Percentiles rank a stretch among this genome's conserved stretches.
These are phyloP conservation scores for Cheilosia urbana DNA, from an alignment of 2,888 invertebrate genomes.

Conservation along the genomic window DNA sequence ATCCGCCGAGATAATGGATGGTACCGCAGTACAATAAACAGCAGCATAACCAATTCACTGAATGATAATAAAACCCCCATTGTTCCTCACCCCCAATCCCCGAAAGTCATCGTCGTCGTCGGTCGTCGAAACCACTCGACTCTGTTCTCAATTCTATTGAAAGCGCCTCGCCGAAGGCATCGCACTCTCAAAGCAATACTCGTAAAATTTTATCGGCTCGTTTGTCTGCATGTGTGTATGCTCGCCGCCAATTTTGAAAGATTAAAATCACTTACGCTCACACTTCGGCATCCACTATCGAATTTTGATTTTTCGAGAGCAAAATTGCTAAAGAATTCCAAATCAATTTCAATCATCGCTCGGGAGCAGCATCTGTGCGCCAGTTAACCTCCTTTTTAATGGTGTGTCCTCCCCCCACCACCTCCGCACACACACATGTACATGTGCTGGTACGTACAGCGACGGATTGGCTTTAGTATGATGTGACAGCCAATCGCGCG, in stretches of 20 bases:
- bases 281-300: slow-evolving; percentile 27
- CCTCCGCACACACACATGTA: too few species aligned
- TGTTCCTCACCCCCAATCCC: slow-evolving; percentile 26
- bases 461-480: background rate
- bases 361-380: slow-evolving; percentile 49
- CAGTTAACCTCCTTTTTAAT: slow-evolving; percentile 49
- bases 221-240: slow-evolving; percentile 33
- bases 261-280: slow-evolving; percentile 68
- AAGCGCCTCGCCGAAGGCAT: slow-evolving; percentile 15
- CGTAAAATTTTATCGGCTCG: slow-evolving; percentile 69
- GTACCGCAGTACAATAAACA: slow-evolving; percentile 45
- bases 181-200: slow-evolving; percentile 25
- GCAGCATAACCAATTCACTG: slow-evolving; percentile 58
- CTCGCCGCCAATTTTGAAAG: slow-evolving; percentile 62
- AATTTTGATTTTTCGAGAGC: slow-evolving; percentile 26
- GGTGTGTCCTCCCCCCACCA: background rate
- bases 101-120: background rate
- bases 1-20: slow-evolving; percentile 11
- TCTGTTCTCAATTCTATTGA: slow-evolving; percentile 39
- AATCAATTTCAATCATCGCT: slow-evolving; percentile 70
- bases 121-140: slow-evolving; percentile 9
- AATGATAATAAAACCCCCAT: slow-evolving; percentile 60
- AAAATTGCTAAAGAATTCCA: slow-evolving; percentile 49
- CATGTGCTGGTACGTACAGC: background rate
- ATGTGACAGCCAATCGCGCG: background rate